A percentile compares a stretch with the other conserved stretches of the same genome.
Evolutionary conservation across 1,140 invertebrate species (phyloP).

Genomic region (Drosophila pruinosa): DNA sequence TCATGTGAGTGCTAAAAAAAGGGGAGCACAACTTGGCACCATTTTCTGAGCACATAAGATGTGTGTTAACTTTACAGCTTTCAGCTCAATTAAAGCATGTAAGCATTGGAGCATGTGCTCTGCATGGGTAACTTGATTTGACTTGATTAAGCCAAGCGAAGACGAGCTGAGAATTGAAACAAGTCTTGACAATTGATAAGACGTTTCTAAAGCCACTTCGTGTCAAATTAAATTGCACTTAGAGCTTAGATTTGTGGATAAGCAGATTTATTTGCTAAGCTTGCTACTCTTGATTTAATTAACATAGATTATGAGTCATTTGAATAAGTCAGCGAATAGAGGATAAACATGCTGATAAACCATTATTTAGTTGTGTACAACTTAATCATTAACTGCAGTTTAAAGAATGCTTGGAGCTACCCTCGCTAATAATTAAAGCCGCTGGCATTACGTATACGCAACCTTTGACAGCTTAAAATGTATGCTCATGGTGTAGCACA

Average conservation of each 20-base stretch:
- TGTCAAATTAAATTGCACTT: not conserved
- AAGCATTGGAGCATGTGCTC: slow-evolving; percentile 1
- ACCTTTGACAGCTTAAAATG: slow-evolving; percentile 11
- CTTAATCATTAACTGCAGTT: no score
- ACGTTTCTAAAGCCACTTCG: not conserved
- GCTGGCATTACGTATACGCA: not conserved
- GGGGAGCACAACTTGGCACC: slow-evolving; percentile 18
- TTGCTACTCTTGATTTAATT: not conserved
- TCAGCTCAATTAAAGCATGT: slow-evolving; percentile 56
- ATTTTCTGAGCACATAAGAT: slow-evolving; percentile 10
- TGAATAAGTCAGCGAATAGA: not conserved
- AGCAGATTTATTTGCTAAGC: not conserved
- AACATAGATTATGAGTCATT: not conserved
- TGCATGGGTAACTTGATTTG: slow-evolving; percentile 4
- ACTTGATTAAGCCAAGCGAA: slow-evolving; percentile 16
- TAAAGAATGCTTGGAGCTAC: not conserved
- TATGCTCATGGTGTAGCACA: slow-evolving; percentile 1
- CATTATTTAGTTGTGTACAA: no score
- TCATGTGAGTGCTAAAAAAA: not conserved
- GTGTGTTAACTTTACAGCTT: slow-evolving; percentile 55
- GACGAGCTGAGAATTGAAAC: not conserved
- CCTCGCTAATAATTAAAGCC: slow-evolving; percentile 20
- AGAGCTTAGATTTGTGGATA: not conserved
- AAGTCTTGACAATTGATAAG: not conserved
- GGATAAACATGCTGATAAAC: no score